A percentile compares a stretch with the other conserved stretches of the same genome.
phyloP scores from a whole-genome alignment of 1,140 invertebrate genomes.

The Adoxophyes honmai region DNA sequence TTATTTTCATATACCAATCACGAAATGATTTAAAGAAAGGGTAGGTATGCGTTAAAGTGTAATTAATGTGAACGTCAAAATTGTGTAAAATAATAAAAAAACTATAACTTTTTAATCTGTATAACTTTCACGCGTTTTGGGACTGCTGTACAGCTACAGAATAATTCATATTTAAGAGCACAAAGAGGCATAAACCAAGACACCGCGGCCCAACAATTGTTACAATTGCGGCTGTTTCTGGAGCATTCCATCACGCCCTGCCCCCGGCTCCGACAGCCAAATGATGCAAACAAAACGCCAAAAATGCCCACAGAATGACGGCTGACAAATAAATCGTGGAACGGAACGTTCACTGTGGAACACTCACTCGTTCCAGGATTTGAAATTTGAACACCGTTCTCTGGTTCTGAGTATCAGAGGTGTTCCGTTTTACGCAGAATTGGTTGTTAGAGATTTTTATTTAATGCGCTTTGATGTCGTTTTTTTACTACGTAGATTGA shows the following conservation, averaged over 20 bases:
- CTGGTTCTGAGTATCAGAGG: neutral
- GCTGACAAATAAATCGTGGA: conserved; percentile 10
- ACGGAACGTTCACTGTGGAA: neutral
- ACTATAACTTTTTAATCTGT: too few relatives aligned
- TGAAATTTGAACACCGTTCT: neutral
- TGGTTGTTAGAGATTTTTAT: neutral
- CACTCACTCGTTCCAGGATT: conserved; percentile 5
- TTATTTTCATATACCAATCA: too few relatives aligned
- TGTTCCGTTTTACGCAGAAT: conserved; percentile 1
- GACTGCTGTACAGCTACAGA: too few relatives aligned
- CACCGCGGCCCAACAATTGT: conserved; percentile 27
- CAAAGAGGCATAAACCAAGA: too few relatives aligned
- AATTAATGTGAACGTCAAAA: too few relatives aligned
- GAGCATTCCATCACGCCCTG: conserved; percentile 47
- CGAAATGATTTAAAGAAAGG: too few relatives aligned
- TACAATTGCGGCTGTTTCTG: conserved; percentile 30
- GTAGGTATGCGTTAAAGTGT: too few relatives aligned
- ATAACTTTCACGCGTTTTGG: too few relatives aligned
- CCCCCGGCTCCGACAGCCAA: conserved; percentile 28
- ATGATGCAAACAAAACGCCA: conserved; percentile 39
- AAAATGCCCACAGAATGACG: conserved; percentile 8
- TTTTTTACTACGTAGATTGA: too few relatives aligned
- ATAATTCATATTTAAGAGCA: too few relatives aligned
- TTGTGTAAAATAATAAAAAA: too few relatives aligned
- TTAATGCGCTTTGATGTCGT: too few relatives aligned